Conservation (phyloP, 2,113 vertebrate genomes). For the Myotis brandtii region DNA sequence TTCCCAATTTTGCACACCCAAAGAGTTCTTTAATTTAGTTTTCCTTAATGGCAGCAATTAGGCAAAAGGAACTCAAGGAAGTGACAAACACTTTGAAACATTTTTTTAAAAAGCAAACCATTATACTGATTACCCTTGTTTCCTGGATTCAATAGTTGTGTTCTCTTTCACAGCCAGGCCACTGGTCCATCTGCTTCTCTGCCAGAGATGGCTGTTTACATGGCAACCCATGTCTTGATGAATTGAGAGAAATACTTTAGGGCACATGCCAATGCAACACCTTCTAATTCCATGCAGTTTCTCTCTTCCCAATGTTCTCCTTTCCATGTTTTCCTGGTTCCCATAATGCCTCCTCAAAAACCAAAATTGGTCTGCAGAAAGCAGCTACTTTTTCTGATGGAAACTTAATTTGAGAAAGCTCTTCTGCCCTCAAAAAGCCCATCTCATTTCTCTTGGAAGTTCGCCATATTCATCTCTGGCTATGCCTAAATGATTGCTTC, state of each 20-base stretch:
- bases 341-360: not conserved
- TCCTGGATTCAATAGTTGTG: not conserved
- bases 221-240: not conserved
- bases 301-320: not conserved
- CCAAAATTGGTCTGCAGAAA: not conserved
- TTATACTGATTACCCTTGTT: not conserved
- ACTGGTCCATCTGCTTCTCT: not conserved
- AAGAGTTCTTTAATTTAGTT: not conserved
- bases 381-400: not conserved
- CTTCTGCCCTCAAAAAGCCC: not conserved
- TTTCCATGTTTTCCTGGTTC: not conserved
- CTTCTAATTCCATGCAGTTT: not conserved
- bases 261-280: not conserved
- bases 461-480: not conserved
- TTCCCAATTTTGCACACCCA: not conserved
- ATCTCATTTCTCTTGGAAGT: constrained; percentile 36
- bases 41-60: constrained; percentile 12
- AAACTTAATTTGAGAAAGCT: not conserved
- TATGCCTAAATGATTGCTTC: constrained; percentile 39
- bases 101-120: not conserved
- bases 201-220: constrained; percentile 2
- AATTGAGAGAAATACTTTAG: not conserved
- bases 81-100: not conserved
- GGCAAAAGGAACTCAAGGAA: not conserved
- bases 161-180: not conserved